Evolutionary conservation across 2,113 vertebrate genomes (phyloP).

Genomic region (Desmodus rotundus): DNA sequence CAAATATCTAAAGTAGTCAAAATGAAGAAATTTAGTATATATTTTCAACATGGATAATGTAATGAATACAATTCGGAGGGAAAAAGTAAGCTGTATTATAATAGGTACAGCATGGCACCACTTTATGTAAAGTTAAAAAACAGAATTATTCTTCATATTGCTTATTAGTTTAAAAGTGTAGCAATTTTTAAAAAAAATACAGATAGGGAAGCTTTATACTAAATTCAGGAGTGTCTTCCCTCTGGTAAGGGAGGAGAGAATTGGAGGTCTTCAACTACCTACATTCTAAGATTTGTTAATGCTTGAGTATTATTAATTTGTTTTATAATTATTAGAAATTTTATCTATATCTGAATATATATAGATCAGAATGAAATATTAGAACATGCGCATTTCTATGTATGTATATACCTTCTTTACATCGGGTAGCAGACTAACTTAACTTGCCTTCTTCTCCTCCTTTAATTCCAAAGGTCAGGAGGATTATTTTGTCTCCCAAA

Average conservation of each 20-base stretch:
- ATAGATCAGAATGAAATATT: background rate
- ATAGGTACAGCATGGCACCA: background rate
- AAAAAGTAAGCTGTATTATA: background rate
- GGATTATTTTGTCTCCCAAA: background rate
- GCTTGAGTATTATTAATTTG: background rate
- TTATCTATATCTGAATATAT: background rate
- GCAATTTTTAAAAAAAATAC: background rate
- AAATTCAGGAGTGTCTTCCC: background rate
- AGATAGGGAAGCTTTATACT: background rate
- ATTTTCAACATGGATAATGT: background rate
- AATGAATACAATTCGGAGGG: background rate
- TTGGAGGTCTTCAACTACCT: background rate
- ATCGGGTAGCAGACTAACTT: background rate
- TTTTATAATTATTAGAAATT: background rate
- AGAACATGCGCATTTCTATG: background rate
- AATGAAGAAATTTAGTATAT: background rate
- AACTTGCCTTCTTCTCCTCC: background rate
- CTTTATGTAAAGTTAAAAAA: background rate
- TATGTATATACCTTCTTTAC: background rate
- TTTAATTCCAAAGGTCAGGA: background rate
- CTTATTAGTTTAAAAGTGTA: background rate
- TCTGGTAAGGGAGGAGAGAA: background rate
- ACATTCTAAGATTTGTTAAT: background rate
- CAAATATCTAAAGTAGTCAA: background rate
- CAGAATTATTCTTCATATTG: background rate